phyloP scores from a whole-genome alignment of 2,888 invertebrate genomes.

The Lymantria monacha region DNA sequence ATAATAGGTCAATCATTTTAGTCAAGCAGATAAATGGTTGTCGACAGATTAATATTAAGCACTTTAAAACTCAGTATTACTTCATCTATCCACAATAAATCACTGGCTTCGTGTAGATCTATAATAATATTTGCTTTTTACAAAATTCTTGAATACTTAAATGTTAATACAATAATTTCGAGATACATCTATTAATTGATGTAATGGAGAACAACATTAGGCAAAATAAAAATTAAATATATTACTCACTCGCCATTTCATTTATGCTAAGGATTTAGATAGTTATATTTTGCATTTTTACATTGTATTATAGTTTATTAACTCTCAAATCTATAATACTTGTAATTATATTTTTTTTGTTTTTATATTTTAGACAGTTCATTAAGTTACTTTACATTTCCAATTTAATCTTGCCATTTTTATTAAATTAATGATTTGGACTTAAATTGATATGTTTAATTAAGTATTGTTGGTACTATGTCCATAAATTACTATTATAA shows the following conservation, averaged over 20 bases:
- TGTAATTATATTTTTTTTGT: too few species aligned
- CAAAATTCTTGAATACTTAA: background rate
- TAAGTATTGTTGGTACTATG: too few species aligned
- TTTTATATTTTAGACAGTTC: too few species aligned
- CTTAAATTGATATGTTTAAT: too few species aligned
- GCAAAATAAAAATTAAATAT: background rate
- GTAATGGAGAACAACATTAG: background rate
- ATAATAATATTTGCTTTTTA: background rate
- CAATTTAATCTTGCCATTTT: too few species aligned
- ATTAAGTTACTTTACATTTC: too few species aligned
- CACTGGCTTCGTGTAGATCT: background rate
- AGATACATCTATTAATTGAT: background rate
- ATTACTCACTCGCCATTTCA: background rate
- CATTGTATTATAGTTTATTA: too few species aligned
- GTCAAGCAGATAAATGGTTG: conserved; percentile 32
- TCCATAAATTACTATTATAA: too few species aligned
- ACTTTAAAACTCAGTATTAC: conserved; percentile 32
- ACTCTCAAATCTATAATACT: too few species aligned
- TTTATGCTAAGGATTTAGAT: background rate
- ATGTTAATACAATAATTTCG: background rate
- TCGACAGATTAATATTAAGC: conserved; percentile 19
- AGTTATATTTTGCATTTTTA: too few species aligned
- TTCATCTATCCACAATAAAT: conserved; percentile 1
- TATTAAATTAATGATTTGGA: too few species aligned
- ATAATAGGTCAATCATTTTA: conserved; percentile 33